These are phyloP conservation scores for Acropora yongei DNA, from an alignment of 64 coral and sea anemone genomes.

Conservation along the genomic window DNA sequence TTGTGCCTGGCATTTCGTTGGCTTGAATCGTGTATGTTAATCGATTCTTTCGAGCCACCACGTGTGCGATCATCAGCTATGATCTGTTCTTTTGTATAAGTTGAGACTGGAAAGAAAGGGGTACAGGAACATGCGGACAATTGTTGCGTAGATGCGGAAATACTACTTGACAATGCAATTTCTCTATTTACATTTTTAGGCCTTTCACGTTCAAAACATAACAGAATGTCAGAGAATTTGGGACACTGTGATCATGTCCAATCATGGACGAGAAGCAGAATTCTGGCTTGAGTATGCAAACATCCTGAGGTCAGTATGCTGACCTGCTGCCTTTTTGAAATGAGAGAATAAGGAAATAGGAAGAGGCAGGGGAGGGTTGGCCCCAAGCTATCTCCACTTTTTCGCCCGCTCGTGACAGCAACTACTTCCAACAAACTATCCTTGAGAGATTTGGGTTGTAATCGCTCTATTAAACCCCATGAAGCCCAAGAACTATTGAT, in stretches of 20 bases:
- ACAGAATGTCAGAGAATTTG: slow-evolving; percentile 77
- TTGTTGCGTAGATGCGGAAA: background rate
- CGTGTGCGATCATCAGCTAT: background rate
- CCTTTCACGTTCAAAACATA: slow-evolving; percentile 68
- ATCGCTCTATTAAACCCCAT: background rate
- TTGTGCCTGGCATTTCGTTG: too few species aligned
- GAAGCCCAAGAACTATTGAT: too few species aligned
- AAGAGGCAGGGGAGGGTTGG: too few species aligned
- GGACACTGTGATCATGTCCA: slow-evolving; percentile 69
- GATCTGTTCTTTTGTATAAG: background rate
- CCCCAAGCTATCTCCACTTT: too few species aligned
- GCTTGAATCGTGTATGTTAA: too few species aligned
- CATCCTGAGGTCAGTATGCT: slow-evolving; percentile 64
- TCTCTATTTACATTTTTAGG: slow-evolving; percentile 21
- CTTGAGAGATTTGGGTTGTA: background rate
- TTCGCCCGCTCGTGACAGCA: too few species aligned
- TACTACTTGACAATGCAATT: background rate
- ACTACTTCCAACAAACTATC: too few species aligned
- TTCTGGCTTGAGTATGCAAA: slow-evolving; percentile 93
- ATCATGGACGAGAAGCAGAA: slow-evolving; percentile 83
- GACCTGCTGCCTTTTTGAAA: too few species aligned
- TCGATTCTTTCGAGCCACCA: too few species aligned
- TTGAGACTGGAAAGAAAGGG: background rate
- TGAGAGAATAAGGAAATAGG: too few species aligned
- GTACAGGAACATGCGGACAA: background rate